Percentiles rank a stretch among this genome's conserved stretches.
These are phyloP conservation scores for Uria aalge DNA, from an alignment of 2,113 vertebrate genomes.

Conservation along the genomic window DNA sequence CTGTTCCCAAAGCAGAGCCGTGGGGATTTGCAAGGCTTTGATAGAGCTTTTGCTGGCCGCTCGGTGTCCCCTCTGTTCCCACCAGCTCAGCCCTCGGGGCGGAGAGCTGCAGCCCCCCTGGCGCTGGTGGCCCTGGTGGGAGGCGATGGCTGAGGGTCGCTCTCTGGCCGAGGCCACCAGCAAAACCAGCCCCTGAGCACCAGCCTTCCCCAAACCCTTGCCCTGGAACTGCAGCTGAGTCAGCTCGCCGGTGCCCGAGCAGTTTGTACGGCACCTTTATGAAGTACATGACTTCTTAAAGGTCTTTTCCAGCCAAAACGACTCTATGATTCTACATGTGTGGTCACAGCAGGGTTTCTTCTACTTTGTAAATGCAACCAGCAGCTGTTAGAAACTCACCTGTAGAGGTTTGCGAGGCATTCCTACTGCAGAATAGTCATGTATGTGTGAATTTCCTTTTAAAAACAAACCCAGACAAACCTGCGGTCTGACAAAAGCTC, in stretches of 20 bases:
- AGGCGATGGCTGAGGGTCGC: not conserved
- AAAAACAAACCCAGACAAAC: not conserved
- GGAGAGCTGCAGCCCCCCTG: not conserved
- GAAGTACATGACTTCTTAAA: not conserved
- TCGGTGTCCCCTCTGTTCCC: not conserved
- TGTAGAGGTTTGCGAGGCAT: not conserved
- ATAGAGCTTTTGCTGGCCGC: not conserved
- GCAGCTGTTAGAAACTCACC: not conserved
- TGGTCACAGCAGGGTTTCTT: not conserved
- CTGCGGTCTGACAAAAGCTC: not conserved
- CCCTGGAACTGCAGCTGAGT: rapidly evolving
- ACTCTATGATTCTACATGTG: not conserved
- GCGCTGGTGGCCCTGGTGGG: not conserved
- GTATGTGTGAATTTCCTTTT: not conserved
- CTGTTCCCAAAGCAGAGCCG: rapidly evolving
- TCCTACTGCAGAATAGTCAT: rapidly evolving
- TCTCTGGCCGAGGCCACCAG: not conserved
- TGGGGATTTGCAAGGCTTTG: not conserved
- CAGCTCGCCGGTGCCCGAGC: rapidly evolving
- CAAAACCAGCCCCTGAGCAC: not conserved
- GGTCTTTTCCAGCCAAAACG: not conserved
- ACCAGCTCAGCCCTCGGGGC: not conserved
- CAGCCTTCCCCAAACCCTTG: rapidly evolving
- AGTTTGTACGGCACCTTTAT: rapidly evolving
- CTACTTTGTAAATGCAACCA: not conserved